Conservation (phyloP, 1,140 invertebrate genomes). For the Drosophila kikkawai region DNA sequence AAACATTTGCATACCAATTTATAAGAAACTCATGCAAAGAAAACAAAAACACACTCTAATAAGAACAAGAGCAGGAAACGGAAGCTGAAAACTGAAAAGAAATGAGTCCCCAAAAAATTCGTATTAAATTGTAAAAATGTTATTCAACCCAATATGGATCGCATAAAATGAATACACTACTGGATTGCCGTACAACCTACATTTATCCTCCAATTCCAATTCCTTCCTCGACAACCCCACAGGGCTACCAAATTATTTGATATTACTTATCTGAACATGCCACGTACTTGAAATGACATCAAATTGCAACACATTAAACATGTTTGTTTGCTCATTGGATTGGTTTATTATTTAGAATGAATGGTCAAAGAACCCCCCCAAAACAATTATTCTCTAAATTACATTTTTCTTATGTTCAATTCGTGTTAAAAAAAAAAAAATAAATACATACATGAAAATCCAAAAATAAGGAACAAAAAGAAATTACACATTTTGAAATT, state of each 20-base stretch:
- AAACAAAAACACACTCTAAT: slow-evolving; percentile 20
- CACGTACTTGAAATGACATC: slow-evolving; percentile 74
- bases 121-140: slow-evolving; percentile 70
- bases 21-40: slow-evolving; percentile 34
- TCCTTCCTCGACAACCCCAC: slow-evolving; percentile 17
- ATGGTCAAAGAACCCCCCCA: slow-evolving; percentile 16
- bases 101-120: slow-evolving; percentile 18
- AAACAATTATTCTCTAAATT: slow-evolving; percentile 22
- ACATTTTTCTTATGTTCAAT: slow-evolving; percentile 44
- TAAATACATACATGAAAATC: slow-evolving; percentile 39
- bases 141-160: slow-evolving; percentile 38
- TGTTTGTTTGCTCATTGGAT: slow-evolving; percentile 61
- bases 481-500: slow-evolving; percentile 68
- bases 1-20: slow-evolving; percentile 41
- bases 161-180: slow-evolving; percentile 62
- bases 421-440: slow-evolving; percentile 43
- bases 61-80: slow-evolving; percentile 34
- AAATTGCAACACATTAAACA: slow-evolving; percentile 54
- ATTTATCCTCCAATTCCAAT: slow-evolving; percentile 20
- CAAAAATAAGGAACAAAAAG: slow-evolving; percentile 67
- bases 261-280: slow-evolving; percentile 68
- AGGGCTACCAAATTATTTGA: slow-evolving; percentile 30
- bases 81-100: slow-evolving; percentile 38
- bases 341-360: slow-evolving; percentile 20
- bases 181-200: slow-evolving; percentile 49